These are phyloP conservation scores for Clarias batrachus DNA, from an alignment of 2,113 vertebrate genomes.

Conservation along the genomic window DNA sequence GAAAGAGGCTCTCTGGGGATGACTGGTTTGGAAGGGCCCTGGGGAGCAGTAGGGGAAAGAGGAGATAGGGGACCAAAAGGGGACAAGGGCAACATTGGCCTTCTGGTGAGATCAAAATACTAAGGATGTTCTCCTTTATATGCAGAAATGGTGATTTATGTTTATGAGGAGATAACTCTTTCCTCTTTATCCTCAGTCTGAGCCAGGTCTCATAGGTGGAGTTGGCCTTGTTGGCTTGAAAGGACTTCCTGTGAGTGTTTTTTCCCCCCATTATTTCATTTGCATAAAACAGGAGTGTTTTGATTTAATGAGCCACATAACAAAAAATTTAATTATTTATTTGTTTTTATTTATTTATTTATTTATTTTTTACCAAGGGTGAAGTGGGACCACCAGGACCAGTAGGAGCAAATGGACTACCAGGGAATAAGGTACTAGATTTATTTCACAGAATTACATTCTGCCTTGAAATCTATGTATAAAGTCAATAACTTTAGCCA, in stretches of 20 bases:
- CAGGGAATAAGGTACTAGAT: constrained; percentile 76
- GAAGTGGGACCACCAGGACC: constrained; percentile 66
- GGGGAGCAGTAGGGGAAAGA: constrained; percentile 69
- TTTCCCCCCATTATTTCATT: background rate
- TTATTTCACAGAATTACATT: background rate
- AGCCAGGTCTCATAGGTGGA: constrained; percentile 72
- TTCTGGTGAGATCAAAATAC: constrained; percentile 67
- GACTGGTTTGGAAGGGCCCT: constrained; percentile 72
- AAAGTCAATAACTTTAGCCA: background rate
- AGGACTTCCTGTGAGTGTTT: constrained; percentile 70
- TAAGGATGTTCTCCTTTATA: background rate
- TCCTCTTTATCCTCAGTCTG: constrained; percentile 69
- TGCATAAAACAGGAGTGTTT: background rate
- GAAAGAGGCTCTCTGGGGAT: constrained; percentile 70
- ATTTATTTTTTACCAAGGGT: constrained; percentile 67
- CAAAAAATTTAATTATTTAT: too few relatives aligned
- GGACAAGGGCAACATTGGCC: constrained; percentile 77
- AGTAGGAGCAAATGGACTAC: constrained; percentile 68
- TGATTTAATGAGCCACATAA: background rate
- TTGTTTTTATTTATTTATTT: too few relatives aligned
- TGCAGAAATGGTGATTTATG: background rate
- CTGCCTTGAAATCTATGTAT: background rate
- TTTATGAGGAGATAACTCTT: background rate
- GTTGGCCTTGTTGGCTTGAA: constrained; percentile 70
- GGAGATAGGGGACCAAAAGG: constrained; percentile 76